Base-by-base conservation (phyloP, 2,797 vertebrate species). In the Clarias fuscus region DNA sequence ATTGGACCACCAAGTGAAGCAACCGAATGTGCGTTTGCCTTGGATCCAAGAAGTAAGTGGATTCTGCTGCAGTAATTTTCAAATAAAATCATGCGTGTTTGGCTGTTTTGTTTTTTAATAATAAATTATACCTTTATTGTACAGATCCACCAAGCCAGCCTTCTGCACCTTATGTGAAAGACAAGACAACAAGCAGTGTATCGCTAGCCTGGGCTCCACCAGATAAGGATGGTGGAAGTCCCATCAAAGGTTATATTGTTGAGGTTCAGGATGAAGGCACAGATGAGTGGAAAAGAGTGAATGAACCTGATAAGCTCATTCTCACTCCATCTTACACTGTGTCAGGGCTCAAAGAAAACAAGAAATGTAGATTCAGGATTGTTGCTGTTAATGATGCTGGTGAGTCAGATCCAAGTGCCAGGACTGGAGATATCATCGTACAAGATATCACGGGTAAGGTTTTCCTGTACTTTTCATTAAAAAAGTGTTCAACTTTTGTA, bases 221-320 rank as follows among this genome's bases (percentile, higher is more conserved):
- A 40, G 97, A 97, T 85, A 96, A 94, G 94, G 97, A 99, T 83
- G 98, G 98, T 0, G 95, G 97, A 62, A 98, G 96, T 92, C 98
- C 97, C 18, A 91, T 99, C 86, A 98, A 97, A 92, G 98, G 98
- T 48, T 99, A 99, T 92, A 96, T 99, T 90, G 94, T 99, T 85
- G 98, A 99, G 94, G 96, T 97, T 90, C 98, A 99, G 40, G 98
- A 99, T 92, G 98, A 99, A 92, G 98, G 98, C 82, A 95, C 92
- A 89, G 91, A 93, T 53, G 97, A 98, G 20, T 99, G 98, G 98
- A 98, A 94, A 91, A 96, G 92, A 80, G 96, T 97, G 70, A 99
- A 97, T 71, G 96, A 97, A 62, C 94, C 95, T 0, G 98, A 99
- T 82, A 98, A 97, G 92, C 96, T 97, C 48, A 95, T 99, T 88